A percentile compares a stretch with the other conserved stretches of the same genome.
phyloP scores from a whole-genome alignment of 2,113 vertebrate genomes.

The Odobenus rosmarus region DNA sequence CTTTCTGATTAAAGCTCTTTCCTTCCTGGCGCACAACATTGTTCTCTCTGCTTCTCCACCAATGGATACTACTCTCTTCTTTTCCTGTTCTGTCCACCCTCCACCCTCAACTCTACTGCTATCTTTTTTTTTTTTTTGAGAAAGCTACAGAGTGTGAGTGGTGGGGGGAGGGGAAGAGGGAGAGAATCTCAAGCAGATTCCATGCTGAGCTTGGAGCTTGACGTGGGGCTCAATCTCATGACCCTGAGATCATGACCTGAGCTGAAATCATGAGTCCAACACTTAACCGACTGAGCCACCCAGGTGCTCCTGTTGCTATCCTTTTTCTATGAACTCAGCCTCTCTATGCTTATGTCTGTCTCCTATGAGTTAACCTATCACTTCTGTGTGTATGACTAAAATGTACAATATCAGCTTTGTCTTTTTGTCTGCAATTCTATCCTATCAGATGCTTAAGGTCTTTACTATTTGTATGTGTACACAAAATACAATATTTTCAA shows the following conservation, averaged over 20 bases:
- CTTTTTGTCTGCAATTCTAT: neutral
- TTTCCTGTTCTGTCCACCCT: neutral
- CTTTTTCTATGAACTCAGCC: neutral
- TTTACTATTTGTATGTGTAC: neutral
- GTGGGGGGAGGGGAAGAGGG: neutral
- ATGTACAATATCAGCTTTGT: neutral
- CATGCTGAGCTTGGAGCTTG: neutral
- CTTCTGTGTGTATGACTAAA: neutral
- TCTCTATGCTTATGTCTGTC: neutral
- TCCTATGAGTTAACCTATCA: neutral
- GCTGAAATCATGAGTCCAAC: neutral
- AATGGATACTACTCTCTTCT: neutral
- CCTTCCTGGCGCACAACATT: neutral
- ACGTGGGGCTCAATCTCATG: neutral
- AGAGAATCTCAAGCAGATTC: neutral
- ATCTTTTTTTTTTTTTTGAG: neutral
- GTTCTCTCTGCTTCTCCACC: neutral
- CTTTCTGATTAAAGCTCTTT: neutral
- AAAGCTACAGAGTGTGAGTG: neutral
- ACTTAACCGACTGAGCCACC: neutral
- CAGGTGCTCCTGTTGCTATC: neutral
- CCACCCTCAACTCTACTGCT: neutral
- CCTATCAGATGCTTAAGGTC: neutral
- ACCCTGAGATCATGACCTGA: neutral
- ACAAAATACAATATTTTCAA: conserved; percentile 11